A percentile compares a stretch with the other conserved stretches of the same genome.
phyloP scores from a whole-genome alignment of 2,888 invertebrate genomes.

The Troglohyphantes excavatus region DNA sequence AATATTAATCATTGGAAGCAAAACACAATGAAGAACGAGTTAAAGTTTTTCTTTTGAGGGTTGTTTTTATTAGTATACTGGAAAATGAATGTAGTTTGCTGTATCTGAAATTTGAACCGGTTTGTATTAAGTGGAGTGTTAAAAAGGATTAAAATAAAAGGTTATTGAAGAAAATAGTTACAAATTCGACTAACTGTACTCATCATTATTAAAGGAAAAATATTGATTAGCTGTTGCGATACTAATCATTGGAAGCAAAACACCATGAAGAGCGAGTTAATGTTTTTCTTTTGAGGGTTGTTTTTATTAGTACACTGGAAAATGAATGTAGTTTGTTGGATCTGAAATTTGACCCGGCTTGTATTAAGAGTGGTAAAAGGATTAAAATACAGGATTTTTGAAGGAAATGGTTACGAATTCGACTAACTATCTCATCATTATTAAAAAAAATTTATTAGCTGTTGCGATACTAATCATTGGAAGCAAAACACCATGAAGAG shows the following conservation, averaged over 20 bases:
- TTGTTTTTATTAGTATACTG: background rate
- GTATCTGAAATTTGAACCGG: too few relatives aligned
- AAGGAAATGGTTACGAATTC: background rate
- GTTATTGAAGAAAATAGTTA: too few relatives aligned
- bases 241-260: slow-evolving; percentile 36
- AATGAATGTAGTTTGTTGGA: too few relatives aligned
- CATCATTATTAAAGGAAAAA: slow-evolving; percentile 17
- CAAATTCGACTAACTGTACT: too few relatives aligned
- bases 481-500: slow-evolving; percentile 39
- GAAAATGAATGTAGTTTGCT: background rate
- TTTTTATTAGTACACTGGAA: background rate
- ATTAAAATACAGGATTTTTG: too few relatives aligned
- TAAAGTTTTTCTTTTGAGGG: slow-evolving; percentile 22
- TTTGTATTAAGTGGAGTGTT: too few relatives aligned
- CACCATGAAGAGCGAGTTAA: slow-evolving; percentile 31
- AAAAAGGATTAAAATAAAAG: background rate
- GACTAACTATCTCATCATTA: background rate
- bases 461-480: slow-evolving; percentile 34
- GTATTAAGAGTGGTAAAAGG: too few relatives aligned
- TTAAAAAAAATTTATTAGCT: slow-evolving; percentile 54
- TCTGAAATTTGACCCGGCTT: too few relatives aligned
- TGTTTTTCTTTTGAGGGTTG: slow-evolving; percentile 28
- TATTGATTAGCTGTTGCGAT: slow-evolving; percentile 39
- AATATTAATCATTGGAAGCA: slow-evolving; percentile 50
- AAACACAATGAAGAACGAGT: slow-evolving; percentile 18